These are phyloP conservation scores for Panzeria rudis DNA, from an alignment of 2,888 invertebrate genomes.

Conservation along the genomic window DNA sequence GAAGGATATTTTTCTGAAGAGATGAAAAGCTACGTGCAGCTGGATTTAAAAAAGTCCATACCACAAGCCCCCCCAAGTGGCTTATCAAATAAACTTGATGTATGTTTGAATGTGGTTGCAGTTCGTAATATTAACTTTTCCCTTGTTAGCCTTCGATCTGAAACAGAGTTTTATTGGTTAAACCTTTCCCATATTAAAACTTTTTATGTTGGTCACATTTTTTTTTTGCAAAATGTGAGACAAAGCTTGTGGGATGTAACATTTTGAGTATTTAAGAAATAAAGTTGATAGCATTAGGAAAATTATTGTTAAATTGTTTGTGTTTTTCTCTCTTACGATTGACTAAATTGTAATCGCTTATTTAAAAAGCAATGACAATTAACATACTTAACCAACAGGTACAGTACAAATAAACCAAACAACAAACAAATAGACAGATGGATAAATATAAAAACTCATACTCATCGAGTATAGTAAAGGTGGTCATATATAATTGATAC, in stretches of 20 bases:
- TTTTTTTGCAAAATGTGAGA: background rate
- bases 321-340: constrained; percentile 10
- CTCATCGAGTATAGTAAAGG: constrained; percentile 24
- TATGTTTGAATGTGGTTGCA: too few species aligned
- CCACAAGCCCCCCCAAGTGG: too few species aligned
- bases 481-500: constrained; percentile 54
- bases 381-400: constrained; percentile 71
- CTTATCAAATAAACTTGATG: too few species aligned
- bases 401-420: constrained; percentile 37
- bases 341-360: constrained; percentile 67
- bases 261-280: constrained; percentile 41
- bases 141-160: too few species aligned
- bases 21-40: too few species aligned
- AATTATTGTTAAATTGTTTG: constrained; percentile 16
- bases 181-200: too few species aligned
- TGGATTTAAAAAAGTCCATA: too few species aligned
- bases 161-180: too few species aligned
- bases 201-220: constrained; percentile 53
- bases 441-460: constrained; percentile 18
- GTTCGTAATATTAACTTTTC: too few species aligned
- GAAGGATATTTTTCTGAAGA: too few species aligned
- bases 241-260: constrained; percentile 64
- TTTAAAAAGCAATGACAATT: constrained; percentile 72
- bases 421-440: constrained; percentile 25
- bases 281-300: constrained; percentile 37